Evolutionary conservation across 2,888 invertebrate genomes (phyloP), one percentile per base, ranked within the genome.

Genomic region (Nomada goodeniana): DNA sequence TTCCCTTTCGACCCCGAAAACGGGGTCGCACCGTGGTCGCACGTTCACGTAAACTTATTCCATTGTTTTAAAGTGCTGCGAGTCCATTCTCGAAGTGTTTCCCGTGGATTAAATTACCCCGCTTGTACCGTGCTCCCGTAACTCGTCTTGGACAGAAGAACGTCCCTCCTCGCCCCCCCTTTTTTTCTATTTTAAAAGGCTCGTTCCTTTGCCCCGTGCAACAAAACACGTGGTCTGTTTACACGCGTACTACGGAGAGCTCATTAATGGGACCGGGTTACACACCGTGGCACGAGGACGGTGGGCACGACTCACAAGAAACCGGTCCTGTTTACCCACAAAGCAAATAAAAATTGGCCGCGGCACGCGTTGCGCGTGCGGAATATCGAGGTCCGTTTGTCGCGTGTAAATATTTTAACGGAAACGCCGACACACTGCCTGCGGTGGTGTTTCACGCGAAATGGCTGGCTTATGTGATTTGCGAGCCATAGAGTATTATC

Each of bases 141-240:
- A 74, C 83, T 73, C 64, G 67, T 64, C 57, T 64, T 26, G 42
- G 50, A 36, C 7, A 36, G 36, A 57, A 72, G 29, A 71, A 55
- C 72, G 67, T 69, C 71, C 63, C 68, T 65, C 18, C 42, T 53
- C 53, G 50, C 11, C 18, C 23, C 18, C n/a, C 50, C 11, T 5
- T 26, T 36, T 80, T 77, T 80, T 77, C 80, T 80, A 82, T 85
- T 85, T 85, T 82, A 80, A 80, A 80, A 73, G 70, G 59, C 61
- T 76, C 63, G 59, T 78, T 75, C 61, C 67, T 70, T 71, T 68
- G 60, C 76, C 72, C 67, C 26, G 18, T 15, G 57, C 42, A 71
- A 11, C 61, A 57, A 57, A 63, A 77, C 83, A 69, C 77, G 80
- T 78, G 83, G 53, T 36, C 64, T 65, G 76, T 75, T 80, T 84